Evolutionary conservation across 2,888 invertebrate species (phyloP).

Genomic region (Dysmachus trigonus): DNA sequence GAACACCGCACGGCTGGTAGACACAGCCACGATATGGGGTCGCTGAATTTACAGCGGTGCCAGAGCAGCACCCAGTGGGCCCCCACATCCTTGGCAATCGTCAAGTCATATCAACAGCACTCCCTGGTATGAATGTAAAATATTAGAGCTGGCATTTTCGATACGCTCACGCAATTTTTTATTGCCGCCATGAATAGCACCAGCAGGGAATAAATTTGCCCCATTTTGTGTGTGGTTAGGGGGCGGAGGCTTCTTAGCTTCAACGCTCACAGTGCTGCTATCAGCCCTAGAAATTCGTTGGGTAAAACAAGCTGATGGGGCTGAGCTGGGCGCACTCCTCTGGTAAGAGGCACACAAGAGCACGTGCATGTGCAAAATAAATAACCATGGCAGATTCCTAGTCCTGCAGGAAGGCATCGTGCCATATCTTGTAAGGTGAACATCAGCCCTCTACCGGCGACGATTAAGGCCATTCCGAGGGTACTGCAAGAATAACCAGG

Average conservation of each 20-base stretch:
- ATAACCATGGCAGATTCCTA: not conserved
- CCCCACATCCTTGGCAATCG: not conserved
- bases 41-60: not conserved
- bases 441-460: not conserved
- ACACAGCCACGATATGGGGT: not conserved
- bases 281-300: not conserved
- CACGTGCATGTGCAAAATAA: not conserved
- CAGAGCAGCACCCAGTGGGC: not conserved
- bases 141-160: conserved; percentile 30
- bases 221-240: not conserved
- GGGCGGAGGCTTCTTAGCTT: not conserved
- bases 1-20: not conserved
- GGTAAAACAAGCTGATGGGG: not conserved
- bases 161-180: conserved; percentile 40
- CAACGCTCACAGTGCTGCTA: not conserved
- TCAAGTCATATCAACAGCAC: conserved; percentile 14
- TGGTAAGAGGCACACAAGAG: not conserved
- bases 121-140: conserved; percentile 34
- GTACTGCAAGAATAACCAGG: not conserved
- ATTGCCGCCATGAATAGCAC: conserved; percentile 29
- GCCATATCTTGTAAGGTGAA: not conserved
- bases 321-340: no score
- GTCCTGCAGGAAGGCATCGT: not conserved
- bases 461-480: not conserved
- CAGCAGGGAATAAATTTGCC: conserved; percentile 23